phyloP scores from a whole-genome alignment of 2,113 vertebrate species.

The Rhinopomastus cyanomelas region DNA sequence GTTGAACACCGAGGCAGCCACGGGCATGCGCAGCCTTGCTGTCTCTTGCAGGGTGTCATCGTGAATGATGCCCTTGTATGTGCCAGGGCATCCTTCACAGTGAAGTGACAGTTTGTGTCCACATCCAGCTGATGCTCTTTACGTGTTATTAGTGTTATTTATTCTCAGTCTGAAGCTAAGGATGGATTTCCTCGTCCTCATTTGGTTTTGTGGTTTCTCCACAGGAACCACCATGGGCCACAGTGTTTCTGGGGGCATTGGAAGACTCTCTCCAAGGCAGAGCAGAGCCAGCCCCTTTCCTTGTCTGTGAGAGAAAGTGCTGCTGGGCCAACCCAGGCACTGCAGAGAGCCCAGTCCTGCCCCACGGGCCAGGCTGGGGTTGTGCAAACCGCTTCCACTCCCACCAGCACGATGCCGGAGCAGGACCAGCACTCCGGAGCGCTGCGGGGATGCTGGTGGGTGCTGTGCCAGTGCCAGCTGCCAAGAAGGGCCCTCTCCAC shows the following conservation, averaged over 20 bases:
- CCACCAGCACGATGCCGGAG: rapidly evolving
- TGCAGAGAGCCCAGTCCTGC: rapidly evolving
- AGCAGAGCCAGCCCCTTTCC: not conserved
- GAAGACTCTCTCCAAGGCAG: not conserved
- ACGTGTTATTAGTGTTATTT: slow-evolving; percentile 60
- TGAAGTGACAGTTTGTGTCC: slow-evolving; percentile 45
- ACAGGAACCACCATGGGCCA: not conserved
- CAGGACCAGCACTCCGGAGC: not conserved
- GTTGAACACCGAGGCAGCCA: slow-evolving; percentile 52
- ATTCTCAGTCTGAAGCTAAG: slow-evolving; percentile 25
- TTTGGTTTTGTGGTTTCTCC: slow-evolving; percentile 41
- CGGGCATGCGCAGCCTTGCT: slow-evolving; percentile 61
- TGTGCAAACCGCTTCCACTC: rapidly evolving
- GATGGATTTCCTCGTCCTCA: slow-evolving; percentile 29
- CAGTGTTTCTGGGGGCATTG: not conserved
- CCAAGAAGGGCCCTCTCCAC: rapidly evolving
- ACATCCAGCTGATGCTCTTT: slow-evolving; percentile 58
- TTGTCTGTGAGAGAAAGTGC: rapidly evolving
- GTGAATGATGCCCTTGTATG: slow-evolving; percentile 55
- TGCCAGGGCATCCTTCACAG: slow-evolving; percentile 48
- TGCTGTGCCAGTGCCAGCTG: not conserved
- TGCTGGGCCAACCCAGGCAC: rapidly evolving
- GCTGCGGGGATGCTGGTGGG: not conserved
- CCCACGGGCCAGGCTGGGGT: rapidly evolving
- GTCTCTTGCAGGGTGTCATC: slow-evolving; percentile 56